Percentiles rank a stretch among this genome's conserved stretches.
Evolutionary conservation across 2,113 vertebrate genomes (phyloP).

Genomic region (Delphinapterus leucas): DNA sequence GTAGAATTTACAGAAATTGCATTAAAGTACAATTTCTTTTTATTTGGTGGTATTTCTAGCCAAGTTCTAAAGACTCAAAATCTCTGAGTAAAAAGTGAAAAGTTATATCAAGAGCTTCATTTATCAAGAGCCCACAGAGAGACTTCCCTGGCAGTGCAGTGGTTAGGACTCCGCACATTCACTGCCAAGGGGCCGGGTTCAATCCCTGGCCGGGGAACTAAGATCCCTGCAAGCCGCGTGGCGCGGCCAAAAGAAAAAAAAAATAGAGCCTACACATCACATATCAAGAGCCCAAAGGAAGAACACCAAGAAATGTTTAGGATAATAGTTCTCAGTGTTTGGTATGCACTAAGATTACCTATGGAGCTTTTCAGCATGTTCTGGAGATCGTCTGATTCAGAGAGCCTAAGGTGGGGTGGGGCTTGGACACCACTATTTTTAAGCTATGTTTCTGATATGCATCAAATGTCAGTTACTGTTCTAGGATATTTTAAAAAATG

Average conservation of each 20-base stretch:
- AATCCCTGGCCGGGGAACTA: background rate
- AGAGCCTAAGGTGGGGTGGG: background rate
- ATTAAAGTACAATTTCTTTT: constrained; percentile 23
- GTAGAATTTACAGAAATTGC: background rate
- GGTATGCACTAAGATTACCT: background rate
- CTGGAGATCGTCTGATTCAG: background rate
- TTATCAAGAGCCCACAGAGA: background rate
- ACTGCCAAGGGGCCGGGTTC: background rate
- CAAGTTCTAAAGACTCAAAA: background rate
- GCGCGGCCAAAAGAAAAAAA: background rate
- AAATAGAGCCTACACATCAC: background rate
- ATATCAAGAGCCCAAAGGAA: background rate
- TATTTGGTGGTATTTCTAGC: constrained; percentile 31
- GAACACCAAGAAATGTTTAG: background rate
- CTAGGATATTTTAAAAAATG: constrained; percentile 18
- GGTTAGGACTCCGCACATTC: background rate
- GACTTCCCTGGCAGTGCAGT: background rate
- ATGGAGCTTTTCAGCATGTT: background rate
- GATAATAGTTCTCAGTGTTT: background rate
- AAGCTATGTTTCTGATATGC: background rate
- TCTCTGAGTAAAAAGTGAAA: background rate
- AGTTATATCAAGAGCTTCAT: background rate
- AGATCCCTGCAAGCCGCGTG: background rate
- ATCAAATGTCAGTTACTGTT: background rate
- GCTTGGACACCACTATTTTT: background rate